phyloP scores from a whole-genome alignment of 1,140 invertebrate species.

The Ruditapes philippinarum region DNA sequence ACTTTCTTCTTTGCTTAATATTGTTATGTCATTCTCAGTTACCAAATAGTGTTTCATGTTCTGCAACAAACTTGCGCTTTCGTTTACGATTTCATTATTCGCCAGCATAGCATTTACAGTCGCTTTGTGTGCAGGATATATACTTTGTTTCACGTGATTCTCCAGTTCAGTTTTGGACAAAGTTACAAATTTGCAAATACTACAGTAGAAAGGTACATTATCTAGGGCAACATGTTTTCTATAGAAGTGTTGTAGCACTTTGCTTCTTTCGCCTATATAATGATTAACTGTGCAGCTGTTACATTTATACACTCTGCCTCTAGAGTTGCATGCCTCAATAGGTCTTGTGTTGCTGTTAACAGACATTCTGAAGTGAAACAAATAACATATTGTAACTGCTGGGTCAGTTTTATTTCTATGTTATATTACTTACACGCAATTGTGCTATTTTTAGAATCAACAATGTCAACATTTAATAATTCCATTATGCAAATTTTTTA shows the following conservation, averaged over 20 bases:
- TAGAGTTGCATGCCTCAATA: neutral
- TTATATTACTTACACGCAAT: too few relatives aligned
- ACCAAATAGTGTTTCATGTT: too few relatives aligned
- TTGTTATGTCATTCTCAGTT: neutral
- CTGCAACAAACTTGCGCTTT: too few relatives aligned
- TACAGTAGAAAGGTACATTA: too few relatives aligned
- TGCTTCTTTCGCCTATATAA: slow-evolving; percentile 18
- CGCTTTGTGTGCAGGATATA: slow-evolving; percentile 11
- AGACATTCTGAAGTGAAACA: slow-evolving; percentile 19
- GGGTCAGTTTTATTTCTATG: too few relatives aligned
- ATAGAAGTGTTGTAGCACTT: too few relatives aligned
- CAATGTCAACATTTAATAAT: neutral
- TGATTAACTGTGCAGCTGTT: neutral
- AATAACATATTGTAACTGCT: neutral
- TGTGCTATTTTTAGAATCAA: neutral
- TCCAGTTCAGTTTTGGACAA: too few relatives aligned
- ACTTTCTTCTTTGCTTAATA: neutral
- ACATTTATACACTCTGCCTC: slow-evolving; percentile 30
- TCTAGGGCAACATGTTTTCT: too few relatives aligned
- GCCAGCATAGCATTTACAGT: neutral
- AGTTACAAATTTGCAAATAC: slow-evolving; percentile 29
- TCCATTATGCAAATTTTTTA: neutral
- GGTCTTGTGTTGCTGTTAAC: neutral
- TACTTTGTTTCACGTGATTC: slow-evolving; percentile 16
- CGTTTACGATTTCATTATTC: too few relatives aligned